Evolutionary conservation across 2,888 invertebrate species (phyloP), one percentile per base, ranked within the genome.

Genomic region (Cataglyphis livida): DNA sequence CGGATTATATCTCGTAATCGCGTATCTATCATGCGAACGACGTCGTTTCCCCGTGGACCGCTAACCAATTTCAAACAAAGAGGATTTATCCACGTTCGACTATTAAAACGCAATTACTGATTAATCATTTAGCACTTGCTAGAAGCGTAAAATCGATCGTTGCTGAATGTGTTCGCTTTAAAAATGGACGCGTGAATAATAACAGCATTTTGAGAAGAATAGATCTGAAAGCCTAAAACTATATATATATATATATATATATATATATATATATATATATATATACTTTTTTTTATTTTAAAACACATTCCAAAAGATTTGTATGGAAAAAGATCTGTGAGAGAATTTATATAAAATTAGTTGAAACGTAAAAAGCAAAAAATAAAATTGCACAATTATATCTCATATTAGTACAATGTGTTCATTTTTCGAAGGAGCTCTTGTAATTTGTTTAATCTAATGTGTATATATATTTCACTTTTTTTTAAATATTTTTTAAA

Each of bases 1-100:
- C 28, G 76, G 76, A 76, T 76, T 76, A 68, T 75, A 75, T 75
- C 75, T 75, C 71, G 75, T 51, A 76, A 76, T 76, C 74, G 65
- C 74, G 44, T 48, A 71, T 71, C 75, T 74, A 44, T 74, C 65
- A 74, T 32, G 44, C 9, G 51, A 18, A 15, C 48, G 51, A 70
- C 76, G 61, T 48, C 51, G 21, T 38, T 35, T 70, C 38, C 54
- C 76, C 12, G 5, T 3, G 71, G 54, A 70, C 74, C 61, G 61
- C 9, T 28, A 25, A 28, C 44, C 74, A 21, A 65, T 76, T 54
- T 70, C 35, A 28, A 76, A 76, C 76, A 71, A 76, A 76, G 54
- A n/a, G 68, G 32, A 35, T 32, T 10, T 44, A 15, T 32, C 32
- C 21, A 25, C 21, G 21, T 64, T 41, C 18, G 15, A 44, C 44